A percentile compares a stretch with the other conserved stretches of the same genome.
These are phyloP conservation scores for Hyalella azteca DNA, from an alignment of 2,888 invertebrate species.

Conservation along the genomic window DNA sequence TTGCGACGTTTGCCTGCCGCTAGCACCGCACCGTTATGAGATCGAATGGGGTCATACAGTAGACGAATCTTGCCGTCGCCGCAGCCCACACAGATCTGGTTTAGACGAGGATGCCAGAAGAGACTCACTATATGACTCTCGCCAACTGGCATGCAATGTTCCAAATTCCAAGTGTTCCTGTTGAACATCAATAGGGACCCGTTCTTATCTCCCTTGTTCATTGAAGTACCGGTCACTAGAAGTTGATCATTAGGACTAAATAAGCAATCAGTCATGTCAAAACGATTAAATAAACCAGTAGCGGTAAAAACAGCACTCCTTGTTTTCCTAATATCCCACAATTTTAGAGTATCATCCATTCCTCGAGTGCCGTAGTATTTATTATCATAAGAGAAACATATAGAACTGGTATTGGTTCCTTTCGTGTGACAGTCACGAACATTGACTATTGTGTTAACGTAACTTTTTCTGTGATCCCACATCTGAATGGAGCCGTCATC, in stretches of 20 bases:
- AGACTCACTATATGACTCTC: constrained; percentile 75
- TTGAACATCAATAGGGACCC: constrained; percentile 82
- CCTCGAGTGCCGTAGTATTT: constrained; percentile 78
- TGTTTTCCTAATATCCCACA: constrained; percentile 90
- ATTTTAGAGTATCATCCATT: constrained; percentile 90
- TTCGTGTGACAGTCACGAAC: constrained; percentile 80
- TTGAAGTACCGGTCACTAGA: constrained; percentile 85
- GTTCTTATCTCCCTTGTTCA: constrained; percentile 70
- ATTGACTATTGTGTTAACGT: constrained; percentile 80
- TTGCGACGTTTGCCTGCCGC: constrained; percentile 81
- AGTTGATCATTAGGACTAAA: constrained; percentile 93
- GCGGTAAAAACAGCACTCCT: constrained; percentile 78
- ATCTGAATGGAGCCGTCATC: constrained; percentile 94
- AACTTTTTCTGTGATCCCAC: constrained; percentile 93
- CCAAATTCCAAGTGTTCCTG: constrained; percentile 75
- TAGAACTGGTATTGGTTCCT: constrained; percentile 80
- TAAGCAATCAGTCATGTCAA: constrained; percentile 70
- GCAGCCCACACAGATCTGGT: constrained; percentile 92
- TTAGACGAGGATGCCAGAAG: constrained; percentile 96
- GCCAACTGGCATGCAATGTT: constrained; percentile 78
- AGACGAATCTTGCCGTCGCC: constrained; percentile 89
- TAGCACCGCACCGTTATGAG: constrained; percentile 87
- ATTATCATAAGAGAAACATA: constrained; percentile 88
- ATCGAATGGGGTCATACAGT: constrained; percentile 86
- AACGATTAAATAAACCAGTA: constrained; percentile 78